Base-by-base conservation (phyloP, 2,797 vertebrate genomes). In the Rhadinocentrus ornatus region DNA sequence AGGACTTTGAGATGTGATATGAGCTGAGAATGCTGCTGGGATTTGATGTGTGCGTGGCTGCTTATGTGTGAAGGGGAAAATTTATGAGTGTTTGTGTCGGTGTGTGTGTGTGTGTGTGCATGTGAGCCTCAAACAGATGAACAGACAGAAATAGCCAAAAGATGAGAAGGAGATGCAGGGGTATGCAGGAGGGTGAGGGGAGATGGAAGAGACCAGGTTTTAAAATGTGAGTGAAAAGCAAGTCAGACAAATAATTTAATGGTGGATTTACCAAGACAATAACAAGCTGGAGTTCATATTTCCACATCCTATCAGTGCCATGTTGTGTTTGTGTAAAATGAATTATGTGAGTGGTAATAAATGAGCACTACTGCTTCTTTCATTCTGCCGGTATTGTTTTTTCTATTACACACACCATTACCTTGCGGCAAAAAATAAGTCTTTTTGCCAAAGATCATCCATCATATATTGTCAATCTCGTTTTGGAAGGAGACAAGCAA, bases 391-490 rank as follows among this genome's bases (percentile, higher is more conserved):
- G 48, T 75, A 59, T 81, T 68, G 77, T 70, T 66, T 75, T 65
- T 84, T 85, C 73, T 81, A 90, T 92, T 92, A 91, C 89, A 93
- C 89, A 91, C 85, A 79, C 70, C 90, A 92, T 92, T 91, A 92
- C 86, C 82, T 31, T 34, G 75, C 81, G 66, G 79, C 77, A 88
- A 88, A 86, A 64, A 41, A 86, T 53, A 78, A 76, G 76, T 75
- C 66, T 80, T 46, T 34, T 73, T 67, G 50, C 78, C 85, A 75
- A 87, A 86, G 66, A 87, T 80, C 82, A 83, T 91, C 75, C 61
- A 83, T 91, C 86, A 88, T 84, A 68, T 66, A 62, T 85, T 78
- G 63, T 74, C 79, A 78, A 75, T 88, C 81, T 86, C 53, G 86
- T 86, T 88, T 88, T 66, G 15, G 84, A 86, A 77, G 66, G 73